Evolutionary conservation across 2,888 invertebrate genomes (phyloP).

Genomic region (Anthophora plumipes): DNA sequence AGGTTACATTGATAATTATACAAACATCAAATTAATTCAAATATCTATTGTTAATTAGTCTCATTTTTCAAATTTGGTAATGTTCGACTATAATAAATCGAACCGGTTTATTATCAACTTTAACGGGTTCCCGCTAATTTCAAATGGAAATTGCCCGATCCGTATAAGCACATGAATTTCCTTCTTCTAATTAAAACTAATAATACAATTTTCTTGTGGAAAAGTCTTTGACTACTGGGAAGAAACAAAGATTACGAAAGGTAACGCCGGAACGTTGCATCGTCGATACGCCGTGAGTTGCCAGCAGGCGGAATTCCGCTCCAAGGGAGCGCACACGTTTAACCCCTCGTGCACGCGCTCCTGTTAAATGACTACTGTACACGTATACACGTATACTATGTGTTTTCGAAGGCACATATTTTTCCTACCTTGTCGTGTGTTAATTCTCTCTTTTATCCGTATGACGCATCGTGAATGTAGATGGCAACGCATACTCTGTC

Average conservation of each 20-base stretch:
- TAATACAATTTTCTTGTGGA: conserved; percentile 38
- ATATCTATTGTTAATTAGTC: not conserved
- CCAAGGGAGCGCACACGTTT: conserved; percentile 81
- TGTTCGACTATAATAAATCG: not conserved
- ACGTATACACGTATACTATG: not conserved
- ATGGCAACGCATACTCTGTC: not conserved
- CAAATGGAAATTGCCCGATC: not conserved
- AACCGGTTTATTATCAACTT: not conserved
- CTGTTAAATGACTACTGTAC: conserved; percentile 52
- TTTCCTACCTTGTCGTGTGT: not conserved
- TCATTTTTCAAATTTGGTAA: not conserved
- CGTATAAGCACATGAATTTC: not conserved
- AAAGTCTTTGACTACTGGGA: conserved; percentile 41
- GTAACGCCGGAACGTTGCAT: conserved; percentile 65
- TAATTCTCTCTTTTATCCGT: conserved; percentile 12
- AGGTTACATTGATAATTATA: too few species aligned
- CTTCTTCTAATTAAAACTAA: not conserved
- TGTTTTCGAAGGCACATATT: not conserved
- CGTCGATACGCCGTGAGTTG: conserved; percentile 69
- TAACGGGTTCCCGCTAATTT: not conserved
- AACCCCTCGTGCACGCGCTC: conserved; percentile 60
- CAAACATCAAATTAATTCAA: too few species aligned
- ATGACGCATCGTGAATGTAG: conserved; percentile 9
- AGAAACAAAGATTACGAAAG: conserved; percentile 62
- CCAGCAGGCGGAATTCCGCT: conserved; percentile 82